These are phyloP conservation scores for Hemiscyllium ocellatum DNA, from an alignment of 2,113 vertebrate species.

Conservation along the genomic window DNA sequence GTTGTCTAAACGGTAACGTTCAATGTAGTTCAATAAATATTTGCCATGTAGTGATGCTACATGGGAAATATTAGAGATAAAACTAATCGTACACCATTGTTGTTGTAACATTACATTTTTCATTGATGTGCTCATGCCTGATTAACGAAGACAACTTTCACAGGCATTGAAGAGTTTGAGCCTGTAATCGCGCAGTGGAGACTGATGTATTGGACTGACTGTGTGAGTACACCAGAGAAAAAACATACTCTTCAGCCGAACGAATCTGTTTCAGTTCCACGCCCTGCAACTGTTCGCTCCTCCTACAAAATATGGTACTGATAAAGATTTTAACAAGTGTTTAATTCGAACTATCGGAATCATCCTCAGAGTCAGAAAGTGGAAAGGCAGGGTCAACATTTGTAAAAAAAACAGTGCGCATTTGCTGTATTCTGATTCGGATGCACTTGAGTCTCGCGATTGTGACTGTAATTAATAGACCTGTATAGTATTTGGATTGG, in stretches of 20 bases:
- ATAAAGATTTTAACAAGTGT: neutral
- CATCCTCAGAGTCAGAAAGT: neutral
- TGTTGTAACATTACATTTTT: neutral
- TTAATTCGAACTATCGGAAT: neutral
- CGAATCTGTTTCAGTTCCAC: neutral
- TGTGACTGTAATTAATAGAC: neutral
- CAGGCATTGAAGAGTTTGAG: neutral
- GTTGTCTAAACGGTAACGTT: neutral
- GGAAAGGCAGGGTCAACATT: neutral
- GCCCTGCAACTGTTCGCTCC: neutral
- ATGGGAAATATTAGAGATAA: neutral
- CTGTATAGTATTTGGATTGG: neutral
- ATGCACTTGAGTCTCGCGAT: neutral
- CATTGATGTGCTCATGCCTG: neutral
- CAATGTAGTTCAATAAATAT: neutral
- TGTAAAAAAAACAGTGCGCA: neutral
- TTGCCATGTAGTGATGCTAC: neutral
- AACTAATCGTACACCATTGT: neutral
- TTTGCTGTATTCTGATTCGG: neutral
- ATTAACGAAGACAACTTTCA: neutral
- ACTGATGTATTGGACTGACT: neutral
- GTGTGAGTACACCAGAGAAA: neutral
- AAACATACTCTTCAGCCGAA: neutral
- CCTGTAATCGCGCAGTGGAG: neutral
- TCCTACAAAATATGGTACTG: neutral